These are phyloP conservation scores for Cirrhinus mrigala DNA, from an alignment of 2,797 vertebrate species.

Conservation along the genomic window DNA sequence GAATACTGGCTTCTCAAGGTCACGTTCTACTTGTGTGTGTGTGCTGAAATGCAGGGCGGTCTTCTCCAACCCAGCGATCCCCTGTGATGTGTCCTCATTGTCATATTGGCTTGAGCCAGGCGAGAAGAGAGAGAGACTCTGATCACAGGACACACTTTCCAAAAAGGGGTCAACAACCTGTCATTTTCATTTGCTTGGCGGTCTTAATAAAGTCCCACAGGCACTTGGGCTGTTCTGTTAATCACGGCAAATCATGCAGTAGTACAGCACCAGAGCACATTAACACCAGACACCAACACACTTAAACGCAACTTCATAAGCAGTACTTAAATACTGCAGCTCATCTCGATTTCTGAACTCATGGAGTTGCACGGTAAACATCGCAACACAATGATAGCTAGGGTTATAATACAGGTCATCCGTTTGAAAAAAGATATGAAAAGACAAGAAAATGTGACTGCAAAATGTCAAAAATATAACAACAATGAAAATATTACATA, in stretches of 20 bases:
- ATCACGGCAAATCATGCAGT: conserved; percentile 29
- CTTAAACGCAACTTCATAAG: background rate
- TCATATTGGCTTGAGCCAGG: conserved; percentile 37
- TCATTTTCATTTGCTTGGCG: conserved; percentile 39
- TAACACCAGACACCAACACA: background rate
- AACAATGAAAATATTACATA: too few species aligned
- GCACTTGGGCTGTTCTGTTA: conserved; percentile 27
- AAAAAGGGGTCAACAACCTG: conserved; percentile 56
- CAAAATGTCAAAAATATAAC: too few species aligned
- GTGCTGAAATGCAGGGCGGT: conserved; percentile 35
- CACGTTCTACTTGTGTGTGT: conserved; percentile 36
- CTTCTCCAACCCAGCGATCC: conserved; percentile 41
- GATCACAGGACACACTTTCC: conserved; percentile 36
- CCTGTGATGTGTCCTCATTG: conserved; percentile 50
- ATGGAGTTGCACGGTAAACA: background rate
- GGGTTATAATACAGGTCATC: background rate
- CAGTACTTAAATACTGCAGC: background rate
- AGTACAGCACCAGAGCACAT: conserved; percentile 6
- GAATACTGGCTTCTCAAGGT: conserved; percentile 49
- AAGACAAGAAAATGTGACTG: background rate
- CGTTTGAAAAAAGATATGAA: background rate
- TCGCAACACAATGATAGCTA: background rate
- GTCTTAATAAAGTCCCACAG: conserved; percentile 43
- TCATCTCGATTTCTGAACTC: background rate
- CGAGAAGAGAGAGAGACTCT: conserved; percentile 19